Evolutionary conservation across 2,888 invertebrate species (phyloP), one percentile per base, ranked within the genome.

Genomic region (Caenorhabditis afra): DNA sequence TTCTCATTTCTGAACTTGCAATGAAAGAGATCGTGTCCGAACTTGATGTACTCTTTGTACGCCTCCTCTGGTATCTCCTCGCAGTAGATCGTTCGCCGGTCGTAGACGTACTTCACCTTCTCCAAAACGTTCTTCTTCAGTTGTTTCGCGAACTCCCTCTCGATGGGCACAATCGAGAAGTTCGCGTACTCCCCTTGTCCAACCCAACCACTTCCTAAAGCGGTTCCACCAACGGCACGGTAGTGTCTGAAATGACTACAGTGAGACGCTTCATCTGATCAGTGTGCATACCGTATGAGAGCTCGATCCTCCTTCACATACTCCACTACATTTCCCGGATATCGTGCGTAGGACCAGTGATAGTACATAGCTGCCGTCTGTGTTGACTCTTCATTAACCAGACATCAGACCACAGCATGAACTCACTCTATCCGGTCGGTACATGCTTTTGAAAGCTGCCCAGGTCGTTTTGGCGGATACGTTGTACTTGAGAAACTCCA

Each of bases 401-500:
- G 7, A 29, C 7, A 5, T 29, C 29, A 29, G 29, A 29, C 7
- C 49, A 37, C 1, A 35, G 35, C 11, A 20, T 16, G 3, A 3
- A 49, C 52, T 29, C 3, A 29, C 29, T 35, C 45, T 66, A 7
- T 74, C 74, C 29, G 74, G 74, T 16, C 74, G 58, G 37, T 74
- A 66, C 37, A 74, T 66, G n/a, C 50, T 59, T 29, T 74, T 74
- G 20, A 37, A 74, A 18, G 74, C 74, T 0, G 52, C 66, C 74
- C 74, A 74, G 0, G 59, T 61, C 8, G 66, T 45, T 16, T 58
- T 35, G 16, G 74, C 52, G 5, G 74, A 74, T 1, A 53, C 8
- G n/a, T 74, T 74, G 66, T 74, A 74, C 20, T 66, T 59, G 8
- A 74, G 53, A 45, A 74, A 74, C 29, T 74, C 74, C 74, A 74